Evolutionary conservation across 2,797 vertebrate species (phyloP).

Genomic region (Aeoliscus strigatus): DNA sequence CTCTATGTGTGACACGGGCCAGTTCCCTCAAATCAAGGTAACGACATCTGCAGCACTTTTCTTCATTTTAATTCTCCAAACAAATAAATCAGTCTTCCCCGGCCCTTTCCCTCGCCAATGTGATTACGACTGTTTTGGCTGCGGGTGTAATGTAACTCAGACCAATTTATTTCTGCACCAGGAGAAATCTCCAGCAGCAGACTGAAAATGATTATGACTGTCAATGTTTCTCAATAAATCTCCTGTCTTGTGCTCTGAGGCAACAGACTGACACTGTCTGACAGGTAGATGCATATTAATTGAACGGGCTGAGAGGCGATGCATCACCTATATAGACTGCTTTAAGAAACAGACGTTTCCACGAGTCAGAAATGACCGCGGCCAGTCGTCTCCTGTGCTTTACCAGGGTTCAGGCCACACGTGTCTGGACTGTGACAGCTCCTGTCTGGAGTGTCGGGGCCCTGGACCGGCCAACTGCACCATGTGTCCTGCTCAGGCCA

Average conservation of each 20-base stretch:
- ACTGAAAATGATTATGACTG: slow-evolving; percentile 41
- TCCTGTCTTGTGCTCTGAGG: slow-evolving; percentile 29
- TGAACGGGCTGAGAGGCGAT: slow-evolving; percentile 10
- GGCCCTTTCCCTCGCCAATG: slow-evolving; percentile 20
- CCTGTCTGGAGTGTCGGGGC: slow-evolving; percentile 84
- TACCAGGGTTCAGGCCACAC: slow-evolving; percentile 61
- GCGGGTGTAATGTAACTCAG: slow-evolving; percentile 40
- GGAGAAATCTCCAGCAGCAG: slow-evolving; percentile 36
- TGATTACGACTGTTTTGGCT: slow-evolving; percentile 44
- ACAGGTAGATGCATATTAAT: slow-evolving; percentile 37
- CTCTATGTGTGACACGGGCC: slow-evolving; percentile 75
- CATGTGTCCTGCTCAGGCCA: slow-evolving; percentile 71
- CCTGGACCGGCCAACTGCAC: slow-evolving; percentile 84
- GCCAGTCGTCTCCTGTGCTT: too few relatives aligned
- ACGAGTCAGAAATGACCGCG: too few relatives aligned
- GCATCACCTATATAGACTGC: background rate
- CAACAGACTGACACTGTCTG: slow-evolving; percentile 27
- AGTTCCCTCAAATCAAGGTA: slow-evolving; percentile 80
- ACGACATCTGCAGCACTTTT: slow-evolving; percentile 2
- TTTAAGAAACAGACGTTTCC: slow-evolving; percentile 6
- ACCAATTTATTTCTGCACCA: slow-evolving; percentile 33
- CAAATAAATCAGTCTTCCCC: slow-evolving; percentile 1
- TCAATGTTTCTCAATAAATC: slow-evolving; percentile 43
- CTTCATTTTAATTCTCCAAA: slow-evolving; percentile 21
- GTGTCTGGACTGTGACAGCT: slow-evolving; percentile 82